phyloP scores from a whole-genome alignment of 2,888 invertebrate species.

The Gari tellinella region DNA sequence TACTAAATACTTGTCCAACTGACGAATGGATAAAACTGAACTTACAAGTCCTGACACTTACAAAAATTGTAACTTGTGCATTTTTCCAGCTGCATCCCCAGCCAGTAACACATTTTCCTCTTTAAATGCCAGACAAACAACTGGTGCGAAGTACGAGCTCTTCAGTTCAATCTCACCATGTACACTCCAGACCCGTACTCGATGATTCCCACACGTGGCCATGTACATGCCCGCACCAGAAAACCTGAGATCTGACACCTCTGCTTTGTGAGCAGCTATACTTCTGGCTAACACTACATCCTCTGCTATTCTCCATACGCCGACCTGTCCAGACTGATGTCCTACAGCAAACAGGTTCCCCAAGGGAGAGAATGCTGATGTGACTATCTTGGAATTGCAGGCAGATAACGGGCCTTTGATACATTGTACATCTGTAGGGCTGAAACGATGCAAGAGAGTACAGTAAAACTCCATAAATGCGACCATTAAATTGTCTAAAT shows the following conservation, averaged over 20 bases:
- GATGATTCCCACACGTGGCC: conserved; percentile 30
- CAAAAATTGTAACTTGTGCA: conserved; percentile 5
- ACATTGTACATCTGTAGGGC: no score
- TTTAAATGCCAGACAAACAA: conserved; percentile 21
- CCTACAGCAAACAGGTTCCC: conserved; percentile 20
- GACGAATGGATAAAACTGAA: no score
- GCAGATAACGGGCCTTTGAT: no score
- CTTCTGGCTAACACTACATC: background rate
- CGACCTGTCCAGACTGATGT: conserved; percentile 26
- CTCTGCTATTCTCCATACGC: conserved; percentile 32
- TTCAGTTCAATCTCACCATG: conserved; percentile 5
- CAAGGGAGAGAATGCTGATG: conserved; percentile 19
- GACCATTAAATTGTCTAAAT: no score
- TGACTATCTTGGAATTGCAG: no score
- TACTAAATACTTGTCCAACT: no score
- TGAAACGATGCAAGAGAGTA: no score
- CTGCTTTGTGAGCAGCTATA: conserved; percentile 23
- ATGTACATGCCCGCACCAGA: conserved; percentile 22
- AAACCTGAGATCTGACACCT: conserved; percentile 35
- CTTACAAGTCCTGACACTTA: no score
- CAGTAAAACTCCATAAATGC: no score
- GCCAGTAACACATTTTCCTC: conserved; percentile 26
- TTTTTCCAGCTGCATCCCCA: conserved; percentile 29
- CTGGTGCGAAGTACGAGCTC: conserved; percentile 26
- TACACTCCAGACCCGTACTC: conserved; percentile 32